phyloP scores from a whole-genome alignment of 2,888 invertebrate species.

The Eustalomyia histrio region DNA sequence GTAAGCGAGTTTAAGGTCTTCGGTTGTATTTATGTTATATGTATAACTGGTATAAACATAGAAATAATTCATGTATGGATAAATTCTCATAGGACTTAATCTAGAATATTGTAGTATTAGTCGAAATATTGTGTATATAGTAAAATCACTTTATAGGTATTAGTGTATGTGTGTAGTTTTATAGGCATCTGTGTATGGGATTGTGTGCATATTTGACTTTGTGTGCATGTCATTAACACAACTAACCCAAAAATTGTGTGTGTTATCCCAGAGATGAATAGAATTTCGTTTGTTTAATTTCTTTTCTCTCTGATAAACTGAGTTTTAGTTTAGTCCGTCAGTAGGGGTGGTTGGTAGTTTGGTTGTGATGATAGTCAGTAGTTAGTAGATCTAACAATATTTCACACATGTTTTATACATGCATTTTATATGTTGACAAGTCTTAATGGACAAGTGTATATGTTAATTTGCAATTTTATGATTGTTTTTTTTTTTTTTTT shows the following conservation, averaged over 20 bases:
- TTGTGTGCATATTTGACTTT: constrained; percentile 41
- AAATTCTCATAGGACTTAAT: constrained; percentile 48
- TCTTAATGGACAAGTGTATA: constrained; percentile 14
- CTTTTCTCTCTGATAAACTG: background rate
- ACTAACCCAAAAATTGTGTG: constrained; percentile 31
- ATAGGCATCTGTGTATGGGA: background rate
- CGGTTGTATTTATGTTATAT: constrained; percentile 3
- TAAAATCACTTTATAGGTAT: background rate
- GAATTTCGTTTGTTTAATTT: no score
- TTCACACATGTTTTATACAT: constrained; percentile 4
- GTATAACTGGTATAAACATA: constrained; percentile 17
- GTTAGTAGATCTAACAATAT: constrained; percentile 9
- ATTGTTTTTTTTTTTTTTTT: background rate
- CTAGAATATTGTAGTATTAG: constrained; percentile 24
- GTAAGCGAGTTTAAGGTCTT: background rate
- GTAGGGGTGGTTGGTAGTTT: background rate
- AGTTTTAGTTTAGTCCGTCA: background rate
- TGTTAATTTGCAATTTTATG: constrained; percentile 19
- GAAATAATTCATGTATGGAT: constrained; percentile 44
- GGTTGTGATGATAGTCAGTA: background rate
- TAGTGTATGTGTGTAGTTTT: background rate
- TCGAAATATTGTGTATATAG: background rate
- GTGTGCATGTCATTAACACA: constrained; percentile 48
- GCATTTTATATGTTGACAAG: constrained; percentile 20
- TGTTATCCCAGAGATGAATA: constrained; percentile 22